Evolutionary conservation across 2,113 vertebrate genomes (phyloP), one percentile per base, ranked within the genome.

Genomic region (Montifringilla adamsi): DNA sequence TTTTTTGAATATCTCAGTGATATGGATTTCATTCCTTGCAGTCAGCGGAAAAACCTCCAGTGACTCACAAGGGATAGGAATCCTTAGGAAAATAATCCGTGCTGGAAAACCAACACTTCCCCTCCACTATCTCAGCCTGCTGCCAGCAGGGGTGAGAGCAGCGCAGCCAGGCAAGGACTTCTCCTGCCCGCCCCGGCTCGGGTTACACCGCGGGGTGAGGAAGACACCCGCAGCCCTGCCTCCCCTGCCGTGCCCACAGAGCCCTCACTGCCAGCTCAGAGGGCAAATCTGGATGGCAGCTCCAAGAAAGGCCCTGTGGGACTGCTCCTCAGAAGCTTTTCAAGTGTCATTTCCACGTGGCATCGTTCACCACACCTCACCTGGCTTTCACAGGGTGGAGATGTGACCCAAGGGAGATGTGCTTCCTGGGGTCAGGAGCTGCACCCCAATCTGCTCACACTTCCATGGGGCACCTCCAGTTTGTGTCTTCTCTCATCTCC

Each of bases 61-160:
- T 93, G 94, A 92, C 79, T 96, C 91, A 93, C 18, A 55, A 63
- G 64, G 50, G 55, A 49, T 30, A 93, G 64, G 86, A 97, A 94
- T 74, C 79, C 72, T 86, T 86, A 81, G 15, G 27, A 94, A 92
- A 95, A 95, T 28, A 95, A 86, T 67, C 55, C 4, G 1, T 52
- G 63, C 90, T 84, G 86, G 83, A 95, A 96, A 92, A 69, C 27
- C 88, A 95, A n/a, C 76, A 56, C 68, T 94, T 96, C 79, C 85
- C n/a, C 86, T 81, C 47, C 0, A 0, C 62, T 95, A 52, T 56
- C 79, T 39, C 22, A 50, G 70, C 75, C 35, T 18, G 79, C 68
- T 95, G 87, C 47, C 50, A 80, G 78, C 3, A 3, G 74, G 83
- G 56, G 9, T 64, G 77, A 82, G 74, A 69, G 77, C 78, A 30